A percentile compares a stretch with the other conserved stretches of the same genome.
These are phyloP conservation scores for Caranx ignobilis DNA, from an alignment of 2,113 vertebrate genomes.

Conservation along the genomic window DNA sequence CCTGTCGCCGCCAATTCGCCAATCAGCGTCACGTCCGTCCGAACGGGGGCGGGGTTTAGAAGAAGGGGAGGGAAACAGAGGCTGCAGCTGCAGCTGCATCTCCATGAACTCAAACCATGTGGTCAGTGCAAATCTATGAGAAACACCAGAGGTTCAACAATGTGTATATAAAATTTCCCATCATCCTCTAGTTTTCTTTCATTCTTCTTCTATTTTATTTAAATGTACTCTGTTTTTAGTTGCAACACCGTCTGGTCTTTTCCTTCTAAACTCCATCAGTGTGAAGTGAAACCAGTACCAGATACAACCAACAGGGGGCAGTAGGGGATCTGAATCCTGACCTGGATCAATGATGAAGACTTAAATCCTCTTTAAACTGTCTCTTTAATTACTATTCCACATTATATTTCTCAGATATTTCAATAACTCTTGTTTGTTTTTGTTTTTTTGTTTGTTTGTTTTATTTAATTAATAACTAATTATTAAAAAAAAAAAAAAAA, in stretches of 20 bases:
- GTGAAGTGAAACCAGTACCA: neutral
- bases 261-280: neutral
- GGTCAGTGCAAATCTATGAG: neutral
- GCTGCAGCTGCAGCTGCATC: neutral
- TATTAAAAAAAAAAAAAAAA: too few relatives aligned
- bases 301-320: slow-evolving; percentile 70
- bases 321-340: slow-evolving; percentile 61
- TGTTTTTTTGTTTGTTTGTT: too few relatives aligned
- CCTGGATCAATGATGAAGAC: too few relatives aligned
- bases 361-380: too few relatives aligned
- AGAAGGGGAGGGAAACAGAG: neutral
- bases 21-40: slow-evolving; percentile 74
- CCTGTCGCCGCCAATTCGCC: slow-evolving; percentile 20
- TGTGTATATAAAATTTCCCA: too few relatives aligned
- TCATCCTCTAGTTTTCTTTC: neutral
- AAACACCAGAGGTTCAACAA: too few relatives aligned
- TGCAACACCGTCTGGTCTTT: neutral
- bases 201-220: neutral
- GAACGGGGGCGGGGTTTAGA: slow-evolving; percentile 38
- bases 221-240: neutral
- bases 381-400: too few relatives aligned
- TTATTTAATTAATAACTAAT: too few relatives aligned
- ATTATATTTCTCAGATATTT: too few relatives aligned
- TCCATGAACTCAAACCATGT: neutral
- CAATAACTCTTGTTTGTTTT: too few relatives aligned